Evolutionary conservation across 2,888 invertebrate genomes (phyloP).

Genomic region (Eupithecia vulgata): DNA sequence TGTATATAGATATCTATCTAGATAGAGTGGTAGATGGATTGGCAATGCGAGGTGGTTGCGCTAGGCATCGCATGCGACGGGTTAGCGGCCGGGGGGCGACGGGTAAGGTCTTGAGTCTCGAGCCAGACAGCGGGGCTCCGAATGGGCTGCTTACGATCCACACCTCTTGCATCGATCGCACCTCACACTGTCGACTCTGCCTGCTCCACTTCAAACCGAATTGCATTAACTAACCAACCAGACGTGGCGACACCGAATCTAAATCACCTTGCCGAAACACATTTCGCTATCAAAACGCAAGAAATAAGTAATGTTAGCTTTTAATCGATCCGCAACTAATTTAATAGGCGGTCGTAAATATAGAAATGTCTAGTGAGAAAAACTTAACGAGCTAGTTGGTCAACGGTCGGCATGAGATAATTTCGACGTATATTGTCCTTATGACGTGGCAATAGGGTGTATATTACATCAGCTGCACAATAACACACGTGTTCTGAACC

Average conservation of each 20-base stretch:
- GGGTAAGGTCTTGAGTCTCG: slow-evolving; percentile 56
- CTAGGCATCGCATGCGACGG: slow-evolving; percentile 58
- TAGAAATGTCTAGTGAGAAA: slow-evolving; percentile 28
- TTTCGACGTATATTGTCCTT: slow-evolving; percentile 18
- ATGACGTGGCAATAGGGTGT: slow-evolving; percentile 15
- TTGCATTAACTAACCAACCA: slow-evolving; percentile 61
- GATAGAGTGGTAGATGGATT: slow-evolving; percentile 68
- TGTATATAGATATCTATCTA: slow-evolving; percentile 53
- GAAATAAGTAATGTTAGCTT: slow-evolving; percentile 39
- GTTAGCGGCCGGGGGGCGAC: slow-evolving; percentile 50
- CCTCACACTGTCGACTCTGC: slow-evolving; percentile 76
- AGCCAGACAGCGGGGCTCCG: slow-evolving; percentile 85
- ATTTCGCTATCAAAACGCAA: slow-evolving; percentile 37
- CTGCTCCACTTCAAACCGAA: slow-evolving; percentile 77
- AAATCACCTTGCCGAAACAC: slow-evolving; percentile 49
- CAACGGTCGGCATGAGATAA: slow-evolving; percentile 23
- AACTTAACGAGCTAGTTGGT: slow-evolving; percentile 28
- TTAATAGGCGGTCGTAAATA: slow-evolving; percentile 31
- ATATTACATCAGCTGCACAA: slow-evolving; percentile 12
- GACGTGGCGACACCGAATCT: slow-evolving; percentile 49
- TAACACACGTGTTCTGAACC: slow-evolving; percentile 13
- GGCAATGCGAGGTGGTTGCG: slow-evolving; percentile 73
- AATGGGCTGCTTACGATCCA: slow-evolving; percentile 71
- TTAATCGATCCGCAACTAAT: slow-evolving; percentile 31
- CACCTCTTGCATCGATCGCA: slow-evolving; percentile 78